Evolutionary conservation across 2,113 vertebrate species (phyloP), one percentile per base, ranked within the genome.

Genomic region (Myrmecobius fasciatus): DNA sequence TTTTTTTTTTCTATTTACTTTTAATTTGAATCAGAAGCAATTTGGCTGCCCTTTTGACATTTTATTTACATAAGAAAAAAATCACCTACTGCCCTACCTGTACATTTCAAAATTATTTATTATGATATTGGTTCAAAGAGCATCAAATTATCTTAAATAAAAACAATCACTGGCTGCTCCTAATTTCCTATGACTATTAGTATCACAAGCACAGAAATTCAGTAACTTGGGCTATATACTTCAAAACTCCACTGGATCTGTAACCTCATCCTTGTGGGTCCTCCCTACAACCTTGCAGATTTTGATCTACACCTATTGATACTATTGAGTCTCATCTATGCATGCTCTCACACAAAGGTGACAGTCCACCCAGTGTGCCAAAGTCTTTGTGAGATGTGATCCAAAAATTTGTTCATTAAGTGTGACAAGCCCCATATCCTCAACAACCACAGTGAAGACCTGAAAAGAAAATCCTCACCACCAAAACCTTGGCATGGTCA

Each of bases 121-220:
- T 24, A 75, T 31, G 20, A 83, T 14, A 24, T 83, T 83, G 1
- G 46, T 90, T 94, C 43, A 90, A 46, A 25, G 93, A 90, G 75
- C 43, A 22, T n/a, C 67, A 56, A 83, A 83, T 83, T 92, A n/a
- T n/a, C 6, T 53, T 89, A 92, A 95, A 93, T 36, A 52, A 95
- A 48, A 95, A 67, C 24, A 93, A 91, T 20, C 17, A 3, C 9
- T 49, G 52, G 26, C 20, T 94, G 3, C 67, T 11, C 7, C n/a
- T 43, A 24, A 83, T 1, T 83, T 22, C 36, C n/a, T 83, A n/a
- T 83, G 36, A 83, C 67, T 8, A 20, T 24, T 12, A 75, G 14
- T 75, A 43, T 83, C 67, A 83, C 36, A 83, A 83, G 20, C 67
- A 43, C 6, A 24, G 67, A 75, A 67, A 43, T 83, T 43, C n/a